phyloP scores from a whole-genome alignment of 2,888 invertebrate species.

The Ormia ochracea region DNA sequence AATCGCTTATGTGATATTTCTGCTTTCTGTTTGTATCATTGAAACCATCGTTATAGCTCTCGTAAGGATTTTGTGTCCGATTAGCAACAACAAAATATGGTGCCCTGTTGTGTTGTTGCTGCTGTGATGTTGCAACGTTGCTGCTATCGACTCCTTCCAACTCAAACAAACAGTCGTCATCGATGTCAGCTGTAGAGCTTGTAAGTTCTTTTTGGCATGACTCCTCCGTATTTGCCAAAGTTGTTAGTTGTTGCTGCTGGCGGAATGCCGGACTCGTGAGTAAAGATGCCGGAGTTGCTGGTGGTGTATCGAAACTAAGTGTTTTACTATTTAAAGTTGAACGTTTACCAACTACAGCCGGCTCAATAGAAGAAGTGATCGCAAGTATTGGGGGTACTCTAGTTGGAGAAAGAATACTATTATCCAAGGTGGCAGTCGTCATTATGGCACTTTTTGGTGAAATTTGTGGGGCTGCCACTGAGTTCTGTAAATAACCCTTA shows the following conservation, averaged over 20 bases:
- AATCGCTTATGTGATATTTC: slow-evolving; percentile 78
- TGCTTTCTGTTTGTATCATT: slow-evolving; percentile 49
- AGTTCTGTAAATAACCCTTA: slow-evolving; percentile 38
- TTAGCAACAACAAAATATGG: too few species aligned
- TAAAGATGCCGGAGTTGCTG: slow-evolving; percentile 76
- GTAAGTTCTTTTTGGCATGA: slow-evolving; percentile 65
- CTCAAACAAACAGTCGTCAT: slow-evolving; percentile 86
- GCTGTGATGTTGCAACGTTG: not conserved
- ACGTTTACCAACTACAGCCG: slow-evolving; percentile 28
- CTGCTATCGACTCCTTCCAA: slow-evolving; percentile 81
- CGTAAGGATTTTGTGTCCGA: too few species aligned
- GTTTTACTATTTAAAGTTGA: slow-evolving; percentile 68
- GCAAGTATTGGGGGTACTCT: not conserved
- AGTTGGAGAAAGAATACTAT: slow-evolving; percentile 53
- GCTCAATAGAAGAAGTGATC: slow-evolving; percentile 1
- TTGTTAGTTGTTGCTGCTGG: slow-evolving; percentile 66
- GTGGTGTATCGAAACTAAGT: slow-evolving; percentile 76
- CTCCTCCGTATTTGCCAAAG: slow-evolving; percentile 45
- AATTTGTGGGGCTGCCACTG: slow-evolving; percentile 26
- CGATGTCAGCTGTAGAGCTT: slow-evolving; percentile 71
- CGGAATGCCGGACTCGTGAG: slow-evolving; percentile 77
- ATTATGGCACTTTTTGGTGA: slow-evolving; percentile 52
- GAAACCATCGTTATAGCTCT: slow-evolving; percentile 52
- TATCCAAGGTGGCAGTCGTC: slow-evolving; percentile 8
- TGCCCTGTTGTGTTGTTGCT: slow-evolving; percentile 6